Evolutionary conservation across 92 coral and sea anemone genomes (phyloP), one percentile per base, ranked within the genome.

Genomic region (Epizoanthus ramosus): DNA sequence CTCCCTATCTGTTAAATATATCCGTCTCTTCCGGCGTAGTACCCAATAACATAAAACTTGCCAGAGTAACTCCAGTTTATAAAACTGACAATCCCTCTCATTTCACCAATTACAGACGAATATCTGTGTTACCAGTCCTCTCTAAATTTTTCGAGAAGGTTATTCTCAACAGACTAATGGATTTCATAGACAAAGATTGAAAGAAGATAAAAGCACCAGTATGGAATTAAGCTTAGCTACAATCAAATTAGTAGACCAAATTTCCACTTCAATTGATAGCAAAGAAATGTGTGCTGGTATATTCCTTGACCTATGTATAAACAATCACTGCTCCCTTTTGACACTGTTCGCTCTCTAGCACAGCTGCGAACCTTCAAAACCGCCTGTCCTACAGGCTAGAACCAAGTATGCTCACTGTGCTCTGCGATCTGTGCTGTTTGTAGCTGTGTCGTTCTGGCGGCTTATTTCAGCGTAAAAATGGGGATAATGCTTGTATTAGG

Each of bases 61-160:
- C 73, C 47, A 68, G 47, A 22, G 73, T 68, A 68, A 68, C 23
- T 68, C 73, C 73, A 31, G 35, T 68, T 31, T 68, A 31, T 68
- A 23, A 68, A 68, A 68, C 45, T 68, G 73, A 9, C 47, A 33
- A 69, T 69, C 17, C 74, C 23, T n/a, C 18, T 6, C 18, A 69
- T 69, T 33, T 69, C 52, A 25, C 74, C 41, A 69, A 69, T 33
- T 33, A 69, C 52, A 69, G 74, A 69, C 74, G 53, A 47, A 47
- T 47, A 6, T 69, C 74, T n/a, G 52, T 25, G 19, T 21, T 69
- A 69, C 19, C 17, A 69, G 19, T 1, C 52, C 21, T 69, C 52
- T 69, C 45, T 22, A 21, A 69, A 69, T 16, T 2, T 6, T 31
- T 69, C 4, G 74, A 69, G 28, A 69, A 69, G 2, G 74, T 69